Conservation (phyloP, 2,797 vertebrate species). For the Protonibea diacanthus region DNA sequence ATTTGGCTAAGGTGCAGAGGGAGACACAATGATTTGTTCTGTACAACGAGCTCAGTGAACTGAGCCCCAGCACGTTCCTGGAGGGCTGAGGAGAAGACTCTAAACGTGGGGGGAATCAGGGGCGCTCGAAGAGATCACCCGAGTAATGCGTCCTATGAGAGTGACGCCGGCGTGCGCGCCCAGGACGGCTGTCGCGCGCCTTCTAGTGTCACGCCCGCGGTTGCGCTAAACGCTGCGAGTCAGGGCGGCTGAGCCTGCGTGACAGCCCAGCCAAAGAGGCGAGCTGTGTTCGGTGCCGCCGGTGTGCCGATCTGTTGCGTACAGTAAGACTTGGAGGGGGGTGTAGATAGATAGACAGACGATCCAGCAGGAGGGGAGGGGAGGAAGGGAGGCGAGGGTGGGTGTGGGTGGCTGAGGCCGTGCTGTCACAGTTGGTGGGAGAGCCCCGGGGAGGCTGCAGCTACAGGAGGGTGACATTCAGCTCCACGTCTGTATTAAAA, state of each 20-base stretch:
- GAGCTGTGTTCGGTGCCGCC: slow-evolving; percentile 35
- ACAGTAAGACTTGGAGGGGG: slow-evolving; percentile 2
- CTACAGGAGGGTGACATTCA: slow-evolving; percentile 69
- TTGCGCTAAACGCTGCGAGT: slow-evolving; percentile 70
- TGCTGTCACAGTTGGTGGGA: slow-evolving; percentile 46
- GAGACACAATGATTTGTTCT: slow-evolving; percentile 53
- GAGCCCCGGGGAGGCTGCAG: slow-evolving; percentile 51
- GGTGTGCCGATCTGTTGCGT: slow-evolving; percentile 53
- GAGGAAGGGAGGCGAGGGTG: neutral
- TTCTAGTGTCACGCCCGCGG: slow-evolving; percentile 57
- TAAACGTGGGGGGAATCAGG: slow-evolving; percentile 23
- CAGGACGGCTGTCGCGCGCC: slow-evolving; percentile 48
- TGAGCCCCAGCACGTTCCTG: slow-evolving; percentile 13
- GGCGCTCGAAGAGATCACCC: slow-evolving; percentile 27
- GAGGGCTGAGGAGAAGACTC: slow-evolving; percentile 21
- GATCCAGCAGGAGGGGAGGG: slow-evolving; percentile 25
- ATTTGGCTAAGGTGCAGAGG: slow-evolving; percentile 53
- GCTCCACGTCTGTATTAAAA: slow-evolving; percentile 43
- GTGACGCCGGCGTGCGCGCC: neutral
- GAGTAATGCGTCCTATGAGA: slow-evolving; percentile 42
- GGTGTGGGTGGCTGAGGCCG: slow-evolving; percentile 25
- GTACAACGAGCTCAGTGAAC: slow-evolving; percentile 56
- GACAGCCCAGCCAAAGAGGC: slow-evolving; percentile 66
- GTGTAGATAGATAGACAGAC: slow-evolving; percentile 20
- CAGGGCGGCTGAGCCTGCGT: slow-evolving; percentile 50